Percentiles rank a stretch among this genome's conserved stretches.
phyloP scores from a whole-genome alignment of 2,113 vertebrate species.

The Chionodraco myersi region DNA sequence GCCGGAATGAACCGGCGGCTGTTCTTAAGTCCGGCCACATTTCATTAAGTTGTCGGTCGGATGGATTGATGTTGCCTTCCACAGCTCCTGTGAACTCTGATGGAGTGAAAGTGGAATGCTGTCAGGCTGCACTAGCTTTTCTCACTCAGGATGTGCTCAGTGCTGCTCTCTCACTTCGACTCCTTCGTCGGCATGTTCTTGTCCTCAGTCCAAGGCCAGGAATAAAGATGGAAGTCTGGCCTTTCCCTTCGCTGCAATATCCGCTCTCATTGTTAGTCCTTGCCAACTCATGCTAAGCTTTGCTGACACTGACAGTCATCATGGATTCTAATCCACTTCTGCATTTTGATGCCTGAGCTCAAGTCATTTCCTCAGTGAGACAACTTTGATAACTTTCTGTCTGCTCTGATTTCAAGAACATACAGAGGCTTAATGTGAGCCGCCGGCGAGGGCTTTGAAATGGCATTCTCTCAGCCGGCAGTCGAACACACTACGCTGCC shows the following conservation, averaged over 20 bases:
- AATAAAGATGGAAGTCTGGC: conserved; percentile 73
- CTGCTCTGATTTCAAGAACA: background rate
- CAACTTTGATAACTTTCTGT: conserved; percentile 37
- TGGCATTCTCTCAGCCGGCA: conserved; percentile 8
- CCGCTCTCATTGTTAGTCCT: conserved; percentile 62
- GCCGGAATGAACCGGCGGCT: background rate
- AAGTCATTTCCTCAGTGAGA: conserved; percentile 15
- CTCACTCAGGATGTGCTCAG: conserved; percentile 20
- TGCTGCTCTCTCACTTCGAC: conserved; percentile 41
- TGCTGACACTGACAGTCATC: conserved; percentile 33
- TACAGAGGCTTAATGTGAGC: background rate
- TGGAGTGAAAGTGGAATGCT: conserved; percentile 50
- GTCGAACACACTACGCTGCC: background rate
- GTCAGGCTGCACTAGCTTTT: conserved; percentile 13
- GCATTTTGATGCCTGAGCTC: conserved; percentile 21
- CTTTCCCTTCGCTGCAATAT: conserved; percentile 67
- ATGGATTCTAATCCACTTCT: conserved; percentile 39
- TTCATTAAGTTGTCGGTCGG: background rate
- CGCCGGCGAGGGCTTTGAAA: conserved; percentile 5
- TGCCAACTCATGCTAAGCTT: conserved; percentile 54
- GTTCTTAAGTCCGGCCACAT: background rate
- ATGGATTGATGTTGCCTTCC: background rate
- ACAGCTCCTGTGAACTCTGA: conserved; percentile 4
- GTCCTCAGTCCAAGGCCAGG: conserved; percentile 64
- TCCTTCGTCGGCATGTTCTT: conserved; percentile 55